Evolutionary conservation across 2,888 invertebrate genomes (phyloP).

Genomic region (Ophioninae sp.): DNA sequence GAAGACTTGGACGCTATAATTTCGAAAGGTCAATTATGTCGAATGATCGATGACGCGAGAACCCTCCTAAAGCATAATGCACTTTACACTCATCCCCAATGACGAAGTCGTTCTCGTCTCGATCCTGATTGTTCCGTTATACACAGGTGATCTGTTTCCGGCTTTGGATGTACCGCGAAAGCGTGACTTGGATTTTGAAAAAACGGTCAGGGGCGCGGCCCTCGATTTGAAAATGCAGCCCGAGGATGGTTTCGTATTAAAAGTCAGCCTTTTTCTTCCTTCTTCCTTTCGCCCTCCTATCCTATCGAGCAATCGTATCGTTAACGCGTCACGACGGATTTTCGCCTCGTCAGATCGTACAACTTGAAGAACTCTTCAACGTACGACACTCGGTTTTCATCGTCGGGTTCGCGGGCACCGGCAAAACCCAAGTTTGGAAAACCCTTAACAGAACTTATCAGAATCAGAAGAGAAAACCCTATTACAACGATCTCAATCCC

Average conservation of each 20-base stretch:
- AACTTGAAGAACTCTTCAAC: slow-evolving; percentile 94
- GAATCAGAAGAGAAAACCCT: slow-evolving; percentile 91
- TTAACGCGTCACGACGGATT: slow-evolving; percentile 58
- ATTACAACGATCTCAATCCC: slow-evolving; percentile 95
- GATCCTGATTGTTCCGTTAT: slow-evolving; percentile 4
- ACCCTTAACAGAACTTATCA: slow-evolving; percentile 91
- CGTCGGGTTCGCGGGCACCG: slow-evolving; percentile 93
- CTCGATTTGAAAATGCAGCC: slow-evolving; percentile 93
- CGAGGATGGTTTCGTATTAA: slow-evolving; percentile 93
- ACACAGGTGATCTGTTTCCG: slow-evolving; percentile 90
- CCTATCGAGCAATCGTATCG: slow-evolving; percentile 8
- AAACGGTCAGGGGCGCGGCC: slow-evolving; percentile 88
- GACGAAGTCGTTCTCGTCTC: slow-evolving; percentile 37
- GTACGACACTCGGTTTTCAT: slow-evolving; percentile 97
- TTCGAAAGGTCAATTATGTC: not conserved
- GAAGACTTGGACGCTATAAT: not conserved
- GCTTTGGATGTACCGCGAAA: slow-evolving; percentile 95
- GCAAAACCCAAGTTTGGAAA: slow-evolving; percentile 96
- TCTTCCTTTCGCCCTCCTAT: slow-evolving; percentile 7
- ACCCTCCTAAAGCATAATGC: not conserved
- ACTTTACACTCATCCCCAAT: slow-evolving; percentile 11
- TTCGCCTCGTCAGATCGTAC: slow-evolving; percentile 87
- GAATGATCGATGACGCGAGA: slow-evolving; percentile 8
- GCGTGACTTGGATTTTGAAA: slow-evolving; percentile 92
- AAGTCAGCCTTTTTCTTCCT: slow-evolving; percentile 81